Evolutionary conservation across 2,797 vertebrate genomes (phyloP), one percentile per base, ranked within the genome.

Genomic region (Scolopax bukidnonensis): DNA sequence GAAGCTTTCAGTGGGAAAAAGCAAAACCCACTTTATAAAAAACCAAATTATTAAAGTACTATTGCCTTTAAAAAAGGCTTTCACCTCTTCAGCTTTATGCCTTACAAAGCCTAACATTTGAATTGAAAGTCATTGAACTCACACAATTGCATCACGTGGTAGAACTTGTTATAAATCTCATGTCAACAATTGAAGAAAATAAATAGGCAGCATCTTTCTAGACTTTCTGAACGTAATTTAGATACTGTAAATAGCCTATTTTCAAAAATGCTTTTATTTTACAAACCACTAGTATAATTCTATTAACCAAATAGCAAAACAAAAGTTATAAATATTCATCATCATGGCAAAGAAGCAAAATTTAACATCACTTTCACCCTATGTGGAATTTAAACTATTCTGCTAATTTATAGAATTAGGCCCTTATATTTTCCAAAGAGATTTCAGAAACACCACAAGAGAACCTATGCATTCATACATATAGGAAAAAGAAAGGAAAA

Each of bases 1-100:
- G 61, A 77, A 89, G 69, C 28, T 89, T 95, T 90, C 75, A 71
- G 64, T 43, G 24, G 60, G 40, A 78, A 91, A 95, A 95, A 89
- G 61, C n/a, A 92, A 90, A 92, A 13, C 17, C 16, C 56, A 70
- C 51, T 95, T 89, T 75, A 80, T 65, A 68, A 84, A 95, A 87
- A 65, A n/a, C n/a, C 84, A 68, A 57, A n/a, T 59, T 92, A 67
- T 59, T 68, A 45, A 87, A 80, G 81, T 10, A 9, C n/a, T 53
- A 36, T 69, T 93, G 71, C 68, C 41, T 82, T 90, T 71, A 61
- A 77, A 87, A 95, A 77, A 80, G 14, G 38, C 30, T 92, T 83
- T 84, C 21, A 56, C 21, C 23, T 77, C 9, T 77, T 57, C 67
- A 79, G 64, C 18, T 95, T 90, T 85, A 61, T 4, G 3, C 32